phyloP scores from a whole-genome alignment of 2,113 vertebrate genomes.

The Scopus umbretta region DNA sequence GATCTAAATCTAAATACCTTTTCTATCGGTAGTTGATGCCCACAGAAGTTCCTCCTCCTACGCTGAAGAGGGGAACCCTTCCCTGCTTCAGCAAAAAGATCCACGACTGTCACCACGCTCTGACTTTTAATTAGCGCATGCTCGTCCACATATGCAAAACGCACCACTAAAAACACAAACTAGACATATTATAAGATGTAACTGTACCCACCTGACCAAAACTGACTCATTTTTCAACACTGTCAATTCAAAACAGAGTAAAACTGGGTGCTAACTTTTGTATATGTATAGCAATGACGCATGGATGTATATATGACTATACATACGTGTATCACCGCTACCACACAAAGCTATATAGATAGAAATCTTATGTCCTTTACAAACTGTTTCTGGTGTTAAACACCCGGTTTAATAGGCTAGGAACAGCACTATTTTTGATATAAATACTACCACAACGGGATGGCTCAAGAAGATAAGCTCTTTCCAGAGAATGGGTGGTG shows the following conservation, averaged over 20 bases:
- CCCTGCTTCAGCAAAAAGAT: background rate
- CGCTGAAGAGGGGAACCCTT: background rate
- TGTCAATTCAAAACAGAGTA: background rate
- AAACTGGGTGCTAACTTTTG: background rate
- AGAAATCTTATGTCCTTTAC: background rate
- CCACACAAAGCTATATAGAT: background rate
- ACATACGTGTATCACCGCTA: background rate
- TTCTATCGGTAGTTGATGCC: background rate
- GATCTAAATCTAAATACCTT: background rate
- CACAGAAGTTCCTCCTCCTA: background rate
- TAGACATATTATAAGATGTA: rapidly evolving
- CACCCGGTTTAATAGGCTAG: background rate
- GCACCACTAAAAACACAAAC: background rate
- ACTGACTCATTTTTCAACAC: background rate
- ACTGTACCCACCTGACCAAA: background rate
- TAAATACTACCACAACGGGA: background rate
- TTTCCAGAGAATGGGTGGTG: background rate
- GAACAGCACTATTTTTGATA: background rate
- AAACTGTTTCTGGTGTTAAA: background rate
- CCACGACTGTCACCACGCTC: background rate
- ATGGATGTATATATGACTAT: no score
- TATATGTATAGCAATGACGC: background rate
- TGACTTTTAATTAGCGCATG: background rate
- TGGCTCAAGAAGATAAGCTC: background rate
- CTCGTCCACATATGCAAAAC: background rate